A percentile compares a stretch with the other conserved stretches of the same genome.
phyloP scores from a whole-genome alignment of 2,888 invertebrate species.

The Orthosia gracilis region DNA sequence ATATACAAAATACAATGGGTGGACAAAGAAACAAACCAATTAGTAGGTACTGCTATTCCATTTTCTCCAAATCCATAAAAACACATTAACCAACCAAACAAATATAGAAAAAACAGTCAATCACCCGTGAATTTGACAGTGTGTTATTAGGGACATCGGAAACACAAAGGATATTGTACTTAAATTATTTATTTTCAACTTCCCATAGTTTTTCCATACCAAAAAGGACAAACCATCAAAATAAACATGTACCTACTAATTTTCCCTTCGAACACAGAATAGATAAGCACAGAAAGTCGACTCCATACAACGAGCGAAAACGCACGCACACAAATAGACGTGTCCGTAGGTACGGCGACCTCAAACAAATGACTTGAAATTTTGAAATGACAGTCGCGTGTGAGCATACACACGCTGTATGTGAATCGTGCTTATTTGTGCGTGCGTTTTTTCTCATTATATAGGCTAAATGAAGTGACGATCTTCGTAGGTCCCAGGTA shows the following conservation, averaged over 20 bases:
- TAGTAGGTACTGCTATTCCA: not conserved
- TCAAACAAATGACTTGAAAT: too few species aligned
- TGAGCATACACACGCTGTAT: not conserved
- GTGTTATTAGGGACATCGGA: slow-evolving; percentile 27
- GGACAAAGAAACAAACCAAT: not conserved
- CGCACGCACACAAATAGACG: too few species aligned
- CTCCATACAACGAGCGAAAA: not conserved
- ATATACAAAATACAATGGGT: slow-evolving; percentile 7
- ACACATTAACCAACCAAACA: slow-evolving; percentile 22
- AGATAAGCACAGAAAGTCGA: slow-evolving; percentile 1
- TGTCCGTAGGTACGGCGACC: not conserved
- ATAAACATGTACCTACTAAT: slow-evolving; percentile 47
- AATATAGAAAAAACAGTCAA: slow-evolving; percentile 13
- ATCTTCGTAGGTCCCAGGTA: too few species aligned
- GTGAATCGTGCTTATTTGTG: not conserved
- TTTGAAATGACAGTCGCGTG: too few species aligned
- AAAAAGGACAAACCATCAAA: slow-evolving; percentile 51
- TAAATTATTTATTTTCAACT: slow-evolving; percentile 41
- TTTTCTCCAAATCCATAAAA: slow-evolving; percentile 3
- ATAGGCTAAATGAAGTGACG: not conserved
- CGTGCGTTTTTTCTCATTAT: not conserved
- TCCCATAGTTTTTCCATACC: slow-evolving; percentile 50
- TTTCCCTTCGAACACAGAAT: slow-evolving; percentile 21
- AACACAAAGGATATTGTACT: slow-evolving; percentile 32
- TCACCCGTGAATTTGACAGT: slow-evolving; percentile 14